These are phyloP conservation scores for Catamblyrhynchus diadema DNA, from an alignment of 2,797 vertebrate genomes.

Conservation along the genomic window DNA sequence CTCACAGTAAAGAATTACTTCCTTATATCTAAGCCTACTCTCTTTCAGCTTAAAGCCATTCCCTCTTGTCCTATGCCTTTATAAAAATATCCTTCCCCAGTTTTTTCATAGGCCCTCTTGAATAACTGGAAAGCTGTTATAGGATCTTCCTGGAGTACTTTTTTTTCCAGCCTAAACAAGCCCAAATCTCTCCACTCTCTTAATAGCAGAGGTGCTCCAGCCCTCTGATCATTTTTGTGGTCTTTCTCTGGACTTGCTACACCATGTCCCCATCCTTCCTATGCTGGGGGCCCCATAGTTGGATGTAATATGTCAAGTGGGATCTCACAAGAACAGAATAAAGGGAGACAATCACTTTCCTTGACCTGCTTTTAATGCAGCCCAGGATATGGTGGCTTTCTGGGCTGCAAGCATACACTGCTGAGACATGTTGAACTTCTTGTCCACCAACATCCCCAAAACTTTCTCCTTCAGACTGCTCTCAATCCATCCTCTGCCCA, in stretches of 20 bases:
- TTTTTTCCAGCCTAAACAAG: background rate
- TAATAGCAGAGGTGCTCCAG: background rate
- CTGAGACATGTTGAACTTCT: background rate
- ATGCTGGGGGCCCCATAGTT: rapidly evolving
- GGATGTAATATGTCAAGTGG: background rate
- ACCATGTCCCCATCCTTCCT: background rate
- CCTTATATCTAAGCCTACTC: background rate
- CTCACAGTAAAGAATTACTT: background rate
- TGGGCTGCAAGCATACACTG: rapidly evolving
- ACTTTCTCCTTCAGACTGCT: background rate
- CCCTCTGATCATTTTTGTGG: background rate
- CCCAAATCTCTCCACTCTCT: background rate
- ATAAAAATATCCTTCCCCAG: background rate
- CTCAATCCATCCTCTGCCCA: background rate
- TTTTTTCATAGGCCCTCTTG: background rate
- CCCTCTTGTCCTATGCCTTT: background rate
- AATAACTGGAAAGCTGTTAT: background rate
- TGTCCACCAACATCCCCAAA: background rate
- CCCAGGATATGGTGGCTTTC: background rate
- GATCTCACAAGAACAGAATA: background rate
- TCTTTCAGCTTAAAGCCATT: background rate
- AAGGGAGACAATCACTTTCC: background rate
- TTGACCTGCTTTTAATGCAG: background rate
- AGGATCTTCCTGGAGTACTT: background rate
- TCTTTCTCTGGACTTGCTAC: background rate